Base-by-base conservation (phyloP, 2,113 vertebrate genomes). In the Spea multiplicata region DNA sequence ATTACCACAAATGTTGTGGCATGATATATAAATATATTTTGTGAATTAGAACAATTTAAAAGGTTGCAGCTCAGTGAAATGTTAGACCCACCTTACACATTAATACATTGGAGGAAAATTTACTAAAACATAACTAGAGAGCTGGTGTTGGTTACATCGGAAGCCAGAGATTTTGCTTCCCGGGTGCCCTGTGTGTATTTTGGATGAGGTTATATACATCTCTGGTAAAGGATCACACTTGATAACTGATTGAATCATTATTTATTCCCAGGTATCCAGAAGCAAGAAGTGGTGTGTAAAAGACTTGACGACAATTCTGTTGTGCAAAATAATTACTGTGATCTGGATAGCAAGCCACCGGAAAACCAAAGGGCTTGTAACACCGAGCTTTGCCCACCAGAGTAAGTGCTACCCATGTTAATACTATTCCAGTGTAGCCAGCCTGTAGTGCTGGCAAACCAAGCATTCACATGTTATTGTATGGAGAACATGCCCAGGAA, bases 251-350 rank as follows among this genome's bases (percentile, higher is more conserved):
- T 30, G 3, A 65, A 16, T 65, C 30, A n/a, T 66, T 8, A 45
- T 84, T 84, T 65, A 85, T 88, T 79, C 81, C 70, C 87, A 99
- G 97, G 97, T 85, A 83, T 90, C 52, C 97, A 98, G 90, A 98
- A 93, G 87, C 97, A 99, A 89, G 97, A 98, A 80, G 90, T 94
- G 84, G 93, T 97, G 55, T 99, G 97, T 88, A 98, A 95, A 91
- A 93, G 96, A 83, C 81, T 98, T 82, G 96, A 99, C 68, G 97
- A 99, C 88, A 94, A 87, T 91, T 97, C 96, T 1, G 81, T 95
- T 88, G 97, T 98, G 55, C 97, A 99, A 89, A 98, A 96, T 91
- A 97, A 86, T 90, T 98, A 98, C 89, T 99, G 97, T 84, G 97
- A 99, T 82, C 91, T 90, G 68, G 97, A 98, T 84, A 90, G 93